Base-by-base conservation (phyloP, 37 sponge, comb jelly and placozoan species). In the Trichoplax adhaerens region DNA sequence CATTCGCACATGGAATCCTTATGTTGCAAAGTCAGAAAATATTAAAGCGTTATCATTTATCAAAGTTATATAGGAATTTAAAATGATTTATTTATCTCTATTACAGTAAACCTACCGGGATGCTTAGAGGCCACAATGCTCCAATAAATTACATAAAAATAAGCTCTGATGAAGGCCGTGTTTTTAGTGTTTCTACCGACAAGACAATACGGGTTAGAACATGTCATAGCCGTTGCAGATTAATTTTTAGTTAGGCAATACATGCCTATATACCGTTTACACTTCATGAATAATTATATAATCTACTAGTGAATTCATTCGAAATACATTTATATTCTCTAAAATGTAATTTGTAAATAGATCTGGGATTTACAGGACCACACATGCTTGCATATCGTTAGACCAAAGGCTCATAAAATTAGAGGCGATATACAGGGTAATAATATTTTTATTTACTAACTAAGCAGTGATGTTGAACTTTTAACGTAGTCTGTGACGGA, bases 171-270 rank as follows among this genome's bases (percentile, higher is more conserved):
- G 80, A 79, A 52, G 71, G 76, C 63, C 76, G 85, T 50, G 77
- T 94, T 3, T 94, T 80, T 74, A 83, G 83, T 53, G 65, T 94
- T 47, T 74, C 89, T 8, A 79, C 77, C 69, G 87, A 94, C 72
- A 94, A 89, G 76, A 83, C 84, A 10, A 66, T 93, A 6, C 88
- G 83, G 84, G 94, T 93, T 12, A 3, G 52, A n/a, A 48, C 68
- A n/a, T 10, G 1, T 4, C 62, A 69, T 54, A 64, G 29, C 10
- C 12, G 47, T 48, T 48, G n/a, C 8, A 48, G n/a, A 7, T 7
- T 67, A 48, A 66, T 8, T 10, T 71, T 71, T 71, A 65, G 58
- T n/a, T 6, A 58, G 73, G 73, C 73, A n/a, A 8, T n/a, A 60
- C 62, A 60, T 12, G 12, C 62, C 10, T 60, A 10, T 12, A 12